Conservation (phyloP, 1,140 invertebrate species). For the Pseudomyrmex concolor region DNA sequence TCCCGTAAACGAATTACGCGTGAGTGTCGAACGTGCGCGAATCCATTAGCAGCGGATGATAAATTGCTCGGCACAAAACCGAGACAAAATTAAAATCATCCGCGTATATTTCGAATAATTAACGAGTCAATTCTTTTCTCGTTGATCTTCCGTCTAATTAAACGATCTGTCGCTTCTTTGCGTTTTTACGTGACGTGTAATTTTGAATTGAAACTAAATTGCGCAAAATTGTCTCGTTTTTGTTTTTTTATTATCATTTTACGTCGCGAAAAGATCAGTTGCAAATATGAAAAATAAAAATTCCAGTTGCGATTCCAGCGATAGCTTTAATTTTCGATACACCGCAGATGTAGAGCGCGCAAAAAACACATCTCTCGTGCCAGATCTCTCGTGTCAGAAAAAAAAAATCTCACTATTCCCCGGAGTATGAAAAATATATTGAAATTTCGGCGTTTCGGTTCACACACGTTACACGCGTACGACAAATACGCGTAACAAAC, state of each 20-base stretch:
- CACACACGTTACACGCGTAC: background rate
- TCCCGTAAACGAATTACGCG: conserved; percentile 20
- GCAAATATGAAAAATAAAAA: too few species aligned
- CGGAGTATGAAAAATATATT: conserved; percentile 16
- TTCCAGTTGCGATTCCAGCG: background rate
- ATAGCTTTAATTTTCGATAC: conserved; percentile 8
- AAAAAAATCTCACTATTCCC: background rate
- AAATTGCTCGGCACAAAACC: background rate
- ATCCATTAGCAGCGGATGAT: background rate
- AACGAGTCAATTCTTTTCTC: background rate
- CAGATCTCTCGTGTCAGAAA: background rate
- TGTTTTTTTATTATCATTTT: too few species aligned
- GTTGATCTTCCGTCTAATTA: background rate
- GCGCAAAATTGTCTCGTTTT: too few species aligned
- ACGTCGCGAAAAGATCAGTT: too few species aligned
- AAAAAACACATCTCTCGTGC: background rate
- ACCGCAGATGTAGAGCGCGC: background rate
- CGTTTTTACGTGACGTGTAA: too few species aligned
- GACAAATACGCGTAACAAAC: background rate
- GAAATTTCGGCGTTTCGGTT: background rate
- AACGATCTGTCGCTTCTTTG: background rate
- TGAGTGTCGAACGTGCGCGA: conserved; percentile 2
- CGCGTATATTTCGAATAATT: background rate
- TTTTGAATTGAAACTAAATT: too few species aligned
- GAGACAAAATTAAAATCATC: background rate